These are phyloP conservation scores for Quadroppia sp. DNA, from an alignment of 2,888 invertebrate species.

Conservation along the genomic window DNA sequence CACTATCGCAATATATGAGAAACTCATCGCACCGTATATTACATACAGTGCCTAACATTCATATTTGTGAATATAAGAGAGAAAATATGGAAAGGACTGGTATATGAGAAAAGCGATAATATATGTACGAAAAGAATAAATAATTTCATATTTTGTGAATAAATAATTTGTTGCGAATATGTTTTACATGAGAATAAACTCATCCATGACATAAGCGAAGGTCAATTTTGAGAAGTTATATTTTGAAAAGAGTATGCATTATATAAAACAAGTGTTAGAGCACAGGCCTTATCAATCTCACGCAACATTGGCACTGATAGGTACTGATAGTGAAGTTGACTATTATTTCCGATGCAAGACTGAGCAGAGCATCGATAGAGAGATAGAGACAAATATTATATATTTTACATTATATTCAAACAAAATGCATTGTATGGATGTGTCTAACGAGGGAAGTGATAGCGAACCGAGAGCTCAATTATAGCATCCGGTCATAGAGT, in stretches of 20 bases:
- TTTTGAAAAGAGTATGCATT: not conserved
- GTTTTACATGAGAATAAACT: conserved; percentile 32
- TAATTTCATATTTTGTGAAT: conserved; percentile 14
- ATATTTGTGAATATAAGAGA: not conserved
- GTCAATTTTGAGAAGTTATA: not conserved
- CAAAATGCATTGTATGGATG: not conserved
- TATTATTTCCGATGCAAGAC: not conserved
- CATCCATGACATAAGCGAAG: conserved; percentile 31
- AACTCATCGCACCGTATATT: conserved; percentile 24
- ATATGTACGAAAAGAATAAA: not conserved
- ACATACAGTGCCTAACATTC: conserved; percentile 3
- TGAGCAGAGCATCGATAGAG: not conserved
- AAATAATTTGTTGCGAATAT: conserved; percentile 32
- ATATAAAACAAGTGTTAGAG: not conserved
- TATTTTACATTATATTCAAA: not conserved
- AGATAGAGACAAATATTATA: not conserved
- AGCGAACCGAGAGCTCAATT: conserved; percentile 19
- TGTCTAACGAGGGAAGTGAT: conserved; percentile 22
- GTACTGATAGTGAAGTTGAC: conserved; percentile 3
- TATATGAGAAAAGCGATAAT: not conserved
- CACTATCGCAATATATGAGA: conserved; percentile 21
- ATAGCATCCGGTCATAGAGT: conserved; percentile 27
- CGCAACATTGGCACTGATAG: conserved; percentile 31
- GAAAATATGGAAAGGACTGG: not conserved
- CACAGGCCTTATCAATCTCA: conserved; percentile 28